Conservation (phyloP, 1,140 invertebrate species). For the Hylaeus anthracinus region DNA sequence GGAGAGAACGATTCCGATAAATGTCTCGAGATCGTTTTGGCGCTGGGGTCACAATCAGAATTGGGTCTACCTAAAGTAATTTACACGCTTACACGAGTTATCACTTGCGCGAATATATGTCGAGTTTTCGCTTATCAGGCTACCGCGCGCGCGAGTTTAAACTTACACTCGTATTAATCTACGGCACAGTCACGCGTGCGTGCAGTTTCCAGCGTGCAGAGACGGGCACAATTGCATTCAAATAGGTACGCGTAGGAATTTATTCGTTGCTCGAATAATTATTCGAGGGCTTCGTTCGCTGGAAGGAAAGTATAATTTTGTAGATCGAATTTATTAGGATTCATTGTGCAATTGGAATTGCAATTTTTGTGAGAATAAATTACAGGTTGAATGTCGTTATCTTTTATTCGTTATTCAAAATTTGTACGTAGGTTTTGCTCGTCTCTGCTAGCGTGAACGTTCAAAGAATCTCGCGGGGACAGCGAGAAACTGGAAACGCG, state of each 20-base stretch:
- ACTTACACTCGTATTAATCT: constrained; percentile 29
- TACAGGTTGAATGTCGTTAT: too few species aligned
- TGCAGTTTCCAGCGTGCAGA: background rate
- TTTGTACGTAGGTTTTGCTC: too few species aligned
- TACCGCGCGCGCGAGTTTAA: constrained; percentile 8
- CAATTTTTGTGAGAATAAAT: too few species aligned
- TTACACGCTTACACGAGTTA: constrained; percentile 40
- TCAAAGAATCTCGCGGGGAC: constrained; percentile 16
- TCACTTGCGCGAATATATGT: constrained; percentile 40
- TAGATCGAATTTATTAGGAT: too few species aligned
- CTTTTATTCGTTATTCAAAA: too few species aligned
- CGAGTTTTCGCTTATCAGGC: constrained; percentile 34
- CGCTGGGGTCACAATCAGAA: constrained; percentile 46
- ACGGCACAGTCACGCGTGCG: constrained; percentile 25
- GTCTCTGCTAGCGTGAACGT: constrained; percentile 1
- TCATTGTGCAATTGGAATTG: too few species aligned
- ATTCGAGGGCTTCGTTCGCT: too few species aligned
- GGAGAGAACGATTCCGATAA: constrained; percentile 9
- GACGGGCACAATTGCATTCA: too few species aligned
- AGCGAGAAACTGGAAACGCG: constrained; percentile 55
- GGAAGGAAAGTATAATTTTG: too few species aligned
- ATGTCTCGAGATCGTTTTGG: constrained; percentile 2
- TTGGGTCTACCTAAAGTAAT: constrained; percentile 36
- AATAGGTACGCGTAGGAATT: too few species aligned
- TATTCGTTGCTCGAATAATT: too few species aligned